A percentile compares a stretch with the other conserved stretches of the same genome.
Evolutionary conservation across 2,797 vertebrate species (phyloP).

Genomic region (Chiloscyllium punctatum): DNA sequence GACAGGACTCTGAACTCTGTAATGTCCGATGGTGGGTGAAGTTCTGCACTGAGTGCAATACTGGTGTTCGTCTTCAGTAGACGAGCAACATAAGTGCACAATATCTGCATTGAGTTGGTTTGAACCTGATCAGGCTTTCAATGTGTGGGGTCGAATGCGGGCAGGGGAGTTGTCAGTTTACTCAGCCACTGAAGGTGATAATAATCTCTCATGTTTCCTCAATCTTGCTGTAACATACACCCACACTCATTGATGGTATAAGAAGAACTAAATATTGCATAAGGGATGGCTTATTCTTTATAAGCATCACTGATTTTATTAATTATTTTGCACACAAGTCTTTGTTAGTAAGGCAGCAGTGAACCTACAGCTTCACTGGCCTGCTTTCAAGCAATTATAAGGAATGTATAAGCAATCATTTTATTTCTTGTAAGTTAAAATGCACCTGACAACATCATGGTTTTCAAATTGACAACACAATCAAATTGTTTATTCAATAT

Average conservation of each 20-base stretch:
- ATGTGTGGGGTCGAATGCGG: not conserved
- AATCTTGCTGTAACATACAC: not conserved
- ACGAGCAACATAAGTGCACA: no score
- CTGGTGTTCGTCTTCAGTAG: not conserved
- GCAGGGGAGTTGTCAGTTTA: not conserved
- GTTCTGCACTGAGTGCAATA: not conserved
- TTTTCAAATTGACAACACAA: slow-evolving; percentile 6
- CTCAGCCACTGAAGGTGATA: not conserved
- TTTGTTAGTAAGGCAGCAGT: not conserved
- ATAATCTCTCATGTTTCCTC: not conserved
- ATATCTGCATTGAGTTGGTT: not conserved
- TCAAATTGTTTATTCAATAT: slow-evolving; percentile 20
- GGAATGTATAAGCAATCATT: not conserved
- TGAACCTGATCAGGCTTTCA: not conserved
- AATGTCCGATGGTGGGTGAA: not conserved
- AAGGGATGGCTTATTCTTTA: not conserved
- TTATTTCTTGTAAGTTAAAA: not conserved
- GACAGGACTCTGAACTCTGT: no score
- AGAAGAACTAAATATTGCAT: not conserved
- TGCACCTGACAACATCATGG: not conserved
- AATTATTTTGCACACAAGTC: not conserved
- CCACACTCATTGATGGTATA: not conserved
- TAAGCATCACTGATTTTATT: not conserved
- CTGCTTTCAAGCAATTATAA: not conserved
- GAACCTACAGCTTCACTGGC: not conserved